A percentile compares a stretch with the other conserved stretches of the same genome.
phyloP scores from a whole-genome alignment of 2,888 invertebrate genomes.

The Xylota sylvarum region DNA sequence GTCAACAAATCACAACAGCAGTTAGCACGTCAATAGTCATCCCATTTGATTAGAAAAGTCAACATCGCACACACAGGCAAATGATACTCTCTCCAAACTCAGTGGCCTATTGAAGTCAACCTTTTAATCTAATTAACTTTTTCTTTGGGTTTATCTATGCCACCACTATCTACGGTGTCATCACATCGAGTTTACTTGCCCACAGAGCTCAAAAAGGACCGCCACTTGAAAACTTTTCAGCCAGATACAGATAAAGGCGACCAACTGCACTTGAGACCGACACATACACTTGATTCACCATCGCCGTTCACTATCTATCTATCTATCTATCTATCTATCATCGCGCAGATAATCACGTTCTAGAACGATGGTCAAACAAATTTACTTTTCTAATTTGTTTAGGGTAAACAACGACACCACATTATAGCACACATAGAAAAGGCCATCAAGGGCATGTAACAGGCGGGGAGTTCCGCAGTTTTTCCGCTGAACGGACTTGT shows the following conservation, averaged over 20 bases:
- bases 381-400: slow-evolving; percentile 75
- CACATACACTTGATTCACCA: slow-evolving; percentile 66
- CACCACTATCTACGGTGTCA: slow-evolving; percentile 72
- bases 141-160: slow-evolving; percentile 73
- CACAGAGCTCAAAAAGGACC: slow-evolving; percentile 71
- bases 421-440: slow-evolving; percentile 12
- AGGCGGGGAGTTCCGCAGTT: slow-evolving; percentile 24
- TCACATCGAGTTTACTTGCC: slow-evolving; percentile 68
- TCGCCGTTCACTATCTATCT: slow-evolving; percentile 56
- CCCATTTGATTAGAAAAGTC: slow-evolving; percentile 60
- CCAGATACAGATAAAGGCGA: slow-evolving; percentile 68
- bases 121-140: slow-evolving; percentile 77
- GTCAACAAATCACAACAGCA: slow-evolving; percentile 57
- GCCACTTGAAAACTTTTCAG: slow-evolving; percentile 74
- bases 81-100: slow-evolving; percentile 56
- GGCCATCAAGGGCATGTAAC: slow-evolving; percentile 13
- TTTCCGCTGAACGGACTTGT: background rate
- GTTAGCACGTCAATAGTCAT: slow-evolving; percentile 61
- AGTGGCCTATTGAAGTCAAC: slow-evolving; percentile 70
- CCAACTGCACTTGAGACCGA: slow-evolving; percentile 74
- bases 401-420: slow-evolving; percentile 54
- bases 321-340: slow-evolving; percentile 64
- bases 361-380: slow-evolving; percentile 77
- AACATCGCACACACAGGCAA: slow-evolving; percentile 27
- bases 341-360: slow-evolving; percentile 75